phyloP scores from a whole-genome alignment of 1,140 invertebrate species.

The Eupristina koningsbergeri region DNA sequence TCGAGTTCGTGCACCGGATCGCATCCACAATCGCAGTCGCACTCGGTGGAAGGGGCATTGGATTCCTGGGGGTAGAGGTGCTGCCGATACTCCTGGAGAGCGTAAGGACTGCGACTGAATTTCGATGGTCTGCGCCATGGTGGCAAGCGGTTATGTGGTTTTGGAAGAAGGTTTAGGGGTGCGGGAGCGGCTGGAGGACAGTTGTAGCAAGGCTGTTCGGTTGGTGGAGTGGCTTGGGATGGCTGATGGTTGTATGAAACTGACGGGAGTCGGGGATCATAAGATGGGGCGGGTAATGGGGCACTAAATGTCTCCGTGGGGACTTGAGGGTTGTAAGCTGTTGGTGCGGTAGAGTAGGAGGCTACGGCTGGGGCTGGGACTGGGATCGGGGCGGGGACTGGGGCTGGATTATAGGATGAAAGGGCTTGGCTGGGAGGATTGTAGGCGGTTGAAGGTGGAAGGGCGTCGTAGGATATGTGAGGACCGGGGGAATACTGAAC shows the following conservation, averaged over 20 bases:
- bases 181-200: background rate
- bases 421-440: background rate
- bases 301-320: background rate
- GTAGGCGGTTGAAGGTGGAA: background rate
- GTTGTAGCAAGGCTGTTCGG: background rate
- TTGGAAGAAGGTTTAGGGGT: background rate
- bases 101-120: background rate
- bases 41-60: background rate
- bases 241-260: background rate
- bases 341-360: too few species aligned
- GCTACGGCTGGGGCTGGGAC: background rate
- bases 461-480: background rate
- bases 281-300: background rate
- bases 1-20: background rate
- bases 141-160: background rate
- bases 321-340: background rate
- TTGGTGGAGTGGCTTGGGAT: background rate
- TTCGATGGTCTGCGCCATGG: background rate
- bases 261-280: background rate
- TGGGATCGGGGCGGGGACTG: background rate
- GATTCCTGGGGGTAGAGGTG: background rate
- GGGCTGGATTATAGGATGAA: background rate
- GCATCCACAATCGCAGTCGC: conserved; percentile 20
- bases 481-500: background rate
- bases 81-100: background rate